Percentiles rank a stretch among this genome's conserved stretches.
phyloP scores from a whole-genome alignment of 2,797 vertebrate genomes.

The Ceryle rudis region DNA sequence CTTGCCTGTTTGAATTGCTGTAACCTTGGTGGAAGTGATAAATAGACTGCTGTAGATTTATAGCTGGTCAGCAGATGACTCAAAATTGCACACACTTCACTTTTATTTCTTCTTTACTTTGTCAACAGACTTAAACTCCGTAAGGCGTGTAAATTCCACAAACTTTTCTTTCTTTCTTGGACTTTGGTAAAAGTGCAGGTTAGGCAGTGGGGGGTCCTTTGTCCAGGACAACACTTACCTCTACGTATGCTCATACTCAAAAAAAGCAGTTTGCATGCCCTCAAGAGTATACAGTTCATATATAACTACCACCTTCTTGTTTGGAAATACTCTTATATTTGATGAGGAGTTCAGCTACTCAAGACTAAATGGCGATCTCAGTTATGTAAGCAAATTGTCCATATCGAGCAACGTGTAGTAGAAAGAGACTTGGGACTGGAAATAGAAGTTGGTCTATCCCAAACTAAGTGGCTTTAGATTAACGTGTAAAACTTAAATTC shows the following conservation, averaged over 20 bases:
- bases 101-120: slow-evolving; percentile 39
- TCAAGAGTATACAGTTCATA: background rate
- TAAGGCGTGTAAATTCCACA: background rate
- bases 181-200: background rate
- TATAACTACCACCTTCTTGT: background rate
- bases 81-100: background rate
- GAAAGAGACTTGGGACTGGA: background rate
- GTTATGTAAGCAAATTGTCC: background rate
- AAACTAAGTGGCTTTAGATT: background rate
- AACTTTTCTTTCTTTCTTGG: background rate
- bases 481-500: background rate
- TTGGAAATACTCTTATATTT: background rate
- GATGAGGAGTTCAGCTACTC: background rate
- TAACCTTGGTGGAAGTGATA: background rate
- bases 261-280: rapidly evolving
- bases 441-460: background rate
- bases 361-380: background rate
- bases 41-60: slow-evolving; percentile 31
- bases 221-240: background rate
- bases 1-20: background rate
- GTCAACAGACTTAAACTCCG: slow-evolving; percentile 9
- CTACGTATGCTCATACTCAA: background rate
- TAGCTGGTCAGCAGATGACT: slow-evolving; percentile 24
- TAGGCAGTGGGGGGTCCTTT: background rate
- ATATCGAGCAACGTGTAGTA: background rate